These are phyloP conservation scores for Holotrichia oblita DNA, from an alignment of 1,140 invertebrate species.

Conservation along the genomic window DNA sequence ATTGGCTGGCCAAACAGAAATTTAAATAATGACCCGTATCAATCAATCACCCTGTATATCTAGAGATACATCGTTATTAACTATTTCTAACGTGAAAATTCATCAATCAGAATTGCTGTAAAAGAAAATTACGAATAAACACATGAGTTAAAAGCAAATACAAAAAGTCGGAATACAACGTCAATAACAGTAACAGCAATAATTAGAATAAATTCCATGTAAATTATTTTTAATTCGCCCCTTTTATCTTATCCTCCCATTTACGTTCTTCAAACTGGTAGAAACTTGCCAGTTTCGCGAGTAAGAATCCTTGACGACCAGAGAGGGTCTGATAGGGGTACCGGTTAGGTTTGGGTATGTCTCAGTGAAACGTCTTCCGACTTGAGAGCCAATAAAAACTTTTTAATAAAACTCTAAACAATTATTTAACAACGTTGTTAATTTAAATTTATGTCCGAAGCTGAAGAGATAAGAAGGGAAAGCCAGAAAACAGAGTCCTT, in stretches of 20 bases:
- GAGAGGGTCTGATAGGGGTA: not conserved
- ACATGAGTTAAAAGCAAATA: not conserved
- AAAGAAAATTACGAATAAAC: not conserved
- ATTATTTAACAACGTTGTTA: slow-evolving; percentile 37
- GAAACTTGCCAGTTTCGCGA: slow-evolving; percentile 11
- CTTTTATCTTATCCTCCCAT: slow-evolving; percentile 5
- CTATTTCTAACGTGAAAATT: too few species aligned
- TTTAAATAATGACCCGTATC: too few species aligned
- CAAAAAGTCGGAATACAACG: not conserved
- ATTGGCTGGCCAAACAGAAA: too few species aligned
- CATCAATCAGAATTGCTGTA: too few species aligned
- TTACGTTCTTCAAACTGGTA: not conserved
- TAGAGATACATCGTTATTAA: too few species aligned
- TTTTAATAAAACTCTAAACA: slow-evolving; percentile 35
- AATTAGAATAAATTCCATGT: slow-evolving; percentile 18
- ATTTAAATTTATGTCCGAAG: slow-evolving; percentile 5
- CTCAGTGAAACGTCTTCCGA: not conserved
- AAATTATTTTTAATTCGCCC: slow-evolving; percentile 19
- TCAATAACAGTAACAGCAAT: not conserved
- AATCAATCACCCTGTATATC: too few species aligned
- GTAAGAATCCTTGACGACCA: not conserved
- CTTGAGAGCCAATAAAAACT: slow-evolving; percentile 22
- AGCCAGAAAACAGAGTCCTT: not conserved
- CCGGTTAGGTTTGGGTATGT: not conserved
- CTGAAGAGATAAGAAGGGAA: not conserved